A percentile compares a stretch with the other conserved stretches of the same genome.
Evolutionary conservation across 2,888 invertebrate species (phyloP).

Genomic region (Heliconius cydno): DNA sequence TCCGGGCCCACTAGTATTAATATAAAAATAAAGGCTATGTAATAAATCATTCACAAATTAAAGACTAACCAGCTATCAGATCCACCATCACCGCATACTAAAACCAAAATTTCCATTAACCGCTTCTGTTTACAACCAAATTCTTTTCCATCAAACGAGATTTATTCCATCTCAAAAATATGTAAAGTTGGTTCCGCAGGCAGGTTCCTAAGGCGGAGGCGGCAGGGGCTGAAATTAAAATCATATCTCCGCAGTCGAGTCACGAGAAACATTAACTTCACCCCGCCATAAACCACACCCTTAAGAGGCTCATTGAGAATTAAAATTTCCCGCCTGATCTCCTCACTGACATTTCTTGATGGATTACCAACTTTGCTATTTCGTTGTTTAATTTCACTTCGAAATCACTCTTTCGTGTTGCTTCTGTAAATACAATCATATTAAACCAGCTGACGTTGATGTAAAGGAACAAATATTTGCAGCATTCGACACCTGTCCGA

Average conservation of each 20-base stretch:
- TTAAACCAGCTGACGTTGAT: slow-evolving; percentile 46
- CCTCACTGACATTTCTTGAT: slow-evolving; percentile 75
- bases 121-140: slow-evolving; percentile 72
- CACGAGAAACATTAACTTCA: slow-evolving; percentile 82
- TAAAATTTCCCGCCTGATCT: slow-evolving; percentile 82
- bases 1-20: too few species aligned
- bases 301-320: slow-evolving; percentile 78
- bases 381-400: slow-evolving; percentile 52
- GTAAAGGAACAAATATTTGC: slow-evolving; percentile 30
- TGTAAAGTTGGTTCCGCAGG: slow-evolving; percentile 71
- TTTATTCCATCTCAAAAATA: slow-evolving; percentile 78
- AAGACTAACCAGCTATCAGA: slow-evolving; percentile 51
- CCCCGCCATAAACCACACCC: slow-evolving; percentile 78
- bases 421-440: slow-evolving; percentile 46
- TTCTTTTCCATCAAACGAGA: slow-evolving; percentile 79
- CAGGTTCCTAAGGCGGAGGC: slow-evolving; percentile 55
- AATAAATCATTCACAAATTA: slow-evolving; percentile 32
- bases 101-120: slow-evolving; percentile 75
- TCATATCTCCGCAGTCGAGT: slow-evolving; percentile 80
- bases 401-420: slow-evolving; percentile 51
- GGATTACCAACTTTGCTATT: slow-evolving; percentile 73
- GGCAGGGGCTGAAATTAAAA: slow-evolving; percentile 79
- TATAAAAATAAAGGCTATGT: not conserved
- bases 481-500: slow-evolving; percentile 36
- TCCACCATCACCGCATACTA: slow-evolving; percentile 68